Base-by-base conservation (phyloP, 2,113 vertebrate species). In the Zosterops pallidus region DNA sequence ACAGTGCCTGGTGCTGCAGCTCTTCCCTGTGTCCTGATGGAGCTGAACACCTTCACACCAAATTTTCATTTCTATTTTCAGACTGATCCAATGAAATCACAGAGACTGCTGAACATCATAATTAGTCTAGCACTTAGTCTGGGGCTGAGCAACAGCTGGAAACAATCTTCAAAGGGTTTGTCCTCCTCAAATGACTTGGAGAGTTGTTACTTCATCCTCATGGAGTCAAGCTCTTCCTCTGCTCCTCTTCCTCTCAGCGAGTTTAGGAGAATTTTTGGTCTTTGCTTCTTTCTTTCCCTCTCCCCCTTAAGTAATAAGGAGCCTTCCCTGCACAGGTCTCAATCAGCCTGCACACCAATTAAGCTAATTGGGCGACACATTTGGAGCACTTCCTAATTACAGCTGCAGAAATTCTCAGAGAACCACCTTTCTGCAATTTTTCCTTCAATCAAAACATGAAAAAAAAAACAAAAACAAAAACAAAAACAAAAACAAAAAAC, bases 321-420 rank as follows among this genome's bases (percentile, higher is more conserved):
- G 84, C 41, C 41, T 94, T 64, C 76, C 56, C 52, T 68, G 28
- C 65, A 75, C 37, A 37, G 64, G 86, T 67, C 44, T 93, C 59
- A 92, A 62, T 93, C 82, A 71, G 50, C 29, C 35, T 77, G 89
- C 56, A 14, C n/a, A 28, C 63, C 59, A 90, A 83, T 91, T 94
- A 91, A 80, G 89, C 41, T 86, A 86, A 80, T 63, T 94, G 90
- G 89, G 89, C 50, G 67, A 59, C 47, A 41, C 65, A 60, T 80
- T 65, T 80, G 49, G 83, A 94, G 78, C 29, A 72, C 59, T 87
- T 47, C n/a, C 56, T 95, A 96, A 96, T 96, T 94, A 85, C 82
- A 85, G 41, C n/a, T 84, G 83, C 44, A 89, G 69, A 88, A 31
- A 19, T 59, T 81, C 84, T 50, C 69, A 55, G 53, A 81, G 72